A percentile compares a stretch with the other conserved stretches of the same genome.
Evolutionary conservation across 2,888 invertebrate genomes (phyloP).

Genomic region (Drosophila testacea): DNA sequence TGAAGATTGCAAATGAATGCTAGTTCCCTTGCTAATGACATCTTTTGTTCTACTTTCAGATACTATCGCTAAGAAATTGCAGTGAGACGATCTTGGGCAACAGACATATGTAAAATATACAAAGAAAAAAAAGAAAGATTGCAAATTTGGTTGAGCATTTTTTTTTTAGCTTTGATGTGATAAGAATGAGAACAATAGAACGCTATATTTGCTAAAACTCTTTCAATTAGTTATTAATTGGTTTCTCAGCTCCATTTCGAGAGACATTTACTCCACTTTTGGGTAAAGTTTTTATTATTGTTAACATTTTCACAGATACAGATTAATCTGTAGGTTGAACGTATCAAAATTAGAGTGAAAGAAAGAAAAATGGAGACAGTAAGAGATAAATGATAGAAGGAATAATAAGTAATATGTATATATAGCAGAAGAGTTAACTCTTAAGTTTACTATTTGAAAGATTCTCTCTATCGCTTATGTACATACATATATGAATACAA

Average conservation of each 20-base stretch:
- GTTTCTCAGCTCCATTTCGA: constrained; percentile 25
- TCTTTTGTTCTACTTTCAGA: constrained; percentile 61
- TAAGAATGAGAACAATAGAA: constrained; percentile 56
- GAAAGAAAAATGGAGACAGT: not conserved
- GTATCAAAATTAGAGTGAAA: not conserved
- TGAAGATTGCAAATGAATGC: not conserved
- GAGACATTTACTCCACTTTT: constrained; percentile 9
- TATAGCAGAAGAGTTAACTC: no score
- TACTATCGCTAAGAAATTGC: constrained; percentile 57
- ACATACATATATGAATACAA: constrained; percentile 16
- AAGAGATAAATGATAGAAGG: not conserved
- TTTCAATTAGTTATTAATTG: constrained; percentile 44
- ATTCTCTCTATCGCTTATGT: constrained; percentile 25
- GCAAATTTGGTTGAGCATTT: constrained; percentile 38
- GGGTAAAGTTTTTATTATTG: not conserved
- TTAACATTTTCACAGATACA: not conserved
- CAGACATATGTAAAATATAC: constrained; percentile 31
- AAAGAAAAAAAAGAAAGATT: constrained; percentile 1
- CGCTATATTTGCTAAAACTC: constrained; percentile 52
- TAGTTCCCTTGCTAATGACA: constrained; percentile 37
- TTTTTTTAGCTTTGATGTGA: constrained; percentile 54
- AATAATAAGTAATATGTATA: not conserved
- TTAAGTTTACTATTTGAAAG: constrained; percentile 1
- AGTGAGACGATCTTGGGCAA: constrained; percentile 32
- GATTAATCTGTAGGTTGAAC: constrained; percentile 1